phyloP scores from a whole-genome alignment of 2,113 vertebrate genomes.

The Myrmophylax atrothorax region DNA sequence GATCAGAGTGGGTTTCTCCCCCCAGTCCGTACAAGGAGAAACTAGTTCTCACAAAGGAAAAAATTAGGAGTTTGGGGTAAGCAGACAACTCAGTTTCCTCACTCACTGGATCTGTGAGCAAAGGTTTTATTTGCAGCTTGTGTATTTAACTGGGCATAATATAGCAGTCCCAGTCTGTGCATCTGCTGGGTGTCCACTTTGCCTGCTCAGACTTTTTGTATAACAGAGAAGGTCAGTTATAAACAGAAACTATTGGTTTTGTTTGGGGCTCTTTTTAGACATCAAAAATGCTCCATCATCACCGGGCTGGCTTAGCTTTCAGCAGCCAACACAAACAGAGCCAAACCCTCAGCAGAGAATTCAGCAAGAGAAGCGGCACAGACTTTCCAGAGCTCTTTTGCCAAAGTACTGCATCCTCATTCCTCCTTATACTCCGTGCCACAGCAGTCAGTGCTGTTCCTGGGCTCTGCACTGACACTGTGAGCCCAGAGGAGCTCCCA shows the following conservation, averaged over 20 bases:
- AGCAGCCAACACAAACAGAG: background rate
- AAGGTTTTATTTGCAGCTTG: background rate
- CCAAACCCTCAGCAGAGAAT: constrained; percentile 28
- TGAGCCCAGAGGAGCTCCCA: background rate
- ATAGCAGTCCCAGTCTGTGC: background rate
- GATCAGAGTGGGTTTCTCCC: background rate
- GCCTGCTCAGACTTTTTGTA: background rate
- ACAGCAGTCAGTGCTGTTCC: background rate
- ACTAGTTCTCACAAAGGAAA: background rate
- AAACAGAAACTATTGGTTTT: background rate
- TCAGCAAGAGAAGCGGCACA: background rate
- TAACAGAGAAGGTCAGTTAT: constrained; percentile 11
- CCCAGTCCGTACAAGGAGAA: background rate
- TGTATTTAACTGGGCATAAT: background rate
- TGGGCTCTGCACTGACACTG: background rate
- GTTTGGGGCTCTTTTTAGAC: constrained; percentile 22
- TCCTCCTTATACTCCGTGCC: background rate
- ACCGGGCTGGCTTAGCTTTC: constrained; percentile 4
- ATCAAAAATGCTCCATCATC: constrained; percentile 31
- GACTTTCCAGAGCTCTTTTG: background rate
- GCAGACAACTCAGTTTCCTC: background rate
- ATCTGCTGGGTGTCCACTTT: background rate
- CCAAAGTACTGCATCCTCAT: background rate
- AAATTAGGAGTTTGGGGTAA: background rate
- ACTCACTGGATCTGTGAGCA: background rate